phyloP scores from a whole-genome alignment of 2,888 invertebrate genomes.

The Embidobia sp. region DNA sequence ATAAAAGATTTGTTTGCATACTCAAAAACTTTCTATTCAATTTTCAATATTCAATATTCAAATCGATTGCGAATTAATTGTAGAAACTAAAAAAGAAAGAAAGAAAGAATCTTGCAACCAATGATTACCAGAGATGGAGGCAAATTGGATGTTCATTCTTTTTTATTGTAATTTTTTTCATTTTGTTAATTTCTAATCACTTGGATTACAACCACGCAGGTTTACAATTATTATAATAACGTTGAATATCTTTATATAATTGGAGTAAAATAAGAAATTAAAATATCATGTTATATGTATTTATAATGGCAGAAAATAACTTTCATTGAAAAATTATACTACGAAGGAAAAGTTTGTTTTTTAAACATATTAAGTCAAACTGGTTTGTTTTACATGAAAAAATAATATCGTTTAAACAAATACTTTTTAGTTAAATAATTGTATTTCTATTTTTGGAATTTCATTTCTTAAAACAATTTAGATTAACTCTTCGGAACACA shows the following conservation, averaged over 20 bases:
- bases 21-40: slow-evolving; percentile 11
- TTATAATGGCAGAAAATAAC: slow-evolving; percentile 32
- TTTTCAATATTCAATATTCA: slow-evolving; percentile 5
- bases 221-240: slow-evolving; percentile 35
- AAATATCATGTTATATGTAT: slow-evolving; percentile 32
- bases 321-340: slow-evolving; percentile 17
- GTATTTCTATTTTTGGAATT: no score
- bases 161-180: no score
- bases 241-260: slow-evolving; percentile 22
- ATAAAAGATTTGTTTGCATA: no score
- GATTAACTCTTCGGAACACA: no score
- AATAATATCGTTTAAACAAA: no score
- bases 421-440: no score
- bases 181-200: slow-evolving; percentile 20
- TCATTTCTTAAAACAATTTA: no score
- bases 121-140: background rate
- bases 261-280: slow-evolving; percentile 31
- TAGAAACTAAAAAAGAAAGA: background rate
- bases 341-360: background rate
- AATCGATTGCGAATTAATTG: background rate
- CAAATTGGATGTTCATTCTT: no score
- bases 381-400: no score
- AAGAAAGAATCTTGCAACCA: background rate
- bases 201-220: slow-evolving; percentile 9
- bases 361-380: no score